phyloP scores from a whole-genome alignment of 2,797 vertebrate genomes.

The Acridotheres tristis region DNA sequence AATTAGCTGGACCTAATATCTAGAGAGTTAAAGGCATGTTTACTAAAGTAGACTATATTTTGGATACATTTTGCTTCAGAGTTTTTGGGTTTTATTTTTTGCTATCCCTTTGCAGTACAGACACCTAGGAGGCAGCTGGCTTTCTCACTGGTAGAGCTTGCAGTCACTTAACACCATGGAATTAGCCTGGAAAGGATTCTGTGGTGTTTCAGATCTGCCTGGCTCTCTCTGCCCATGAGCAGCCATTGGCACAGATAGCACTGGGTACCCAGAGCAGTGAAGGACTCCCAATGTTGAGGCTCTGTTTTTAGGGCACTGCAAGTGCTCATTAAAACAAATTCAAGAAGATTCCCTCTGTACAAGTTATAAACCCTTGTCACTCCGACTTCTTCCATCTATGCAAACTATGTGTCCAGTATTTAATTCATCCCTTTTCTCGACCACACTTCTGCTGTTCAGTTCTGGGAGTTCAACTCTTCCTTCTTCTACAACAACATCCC shows the following conservation, averaged over 20 bases:
- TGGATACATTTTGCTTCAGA: background rate
- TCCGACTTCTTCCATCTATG: background rate
- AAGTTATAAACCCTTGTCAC: background rate
- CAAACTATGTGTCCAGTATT: background rate
- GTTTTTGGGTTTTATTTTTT: background rate
- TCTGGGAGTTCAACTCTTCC: background rate
- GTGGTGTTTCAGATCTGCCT: background rate
- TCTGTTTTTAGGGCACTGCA: background rate
- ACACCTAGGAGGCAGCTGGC: background rate
- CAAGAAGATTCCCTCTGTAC: background rate
- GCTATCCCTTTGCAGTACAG: background rate
- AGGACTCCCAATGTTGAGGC: accelerated
- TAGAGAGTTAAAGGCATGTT: background rate
- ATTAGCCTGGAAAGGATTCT: background rate
- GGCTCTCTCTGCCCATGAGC: accelerated
- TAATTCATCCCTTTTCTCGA: background rate
- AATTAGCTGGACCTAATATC: background rate
- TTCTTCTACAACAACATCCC: background rate
- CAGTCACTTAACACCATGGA: accelerated
- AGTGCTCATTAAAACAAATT: background rate
- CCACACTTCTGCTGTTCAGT: background rate
- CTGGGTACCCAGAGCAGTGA: background rate
- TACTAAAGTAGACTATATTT: background rate
- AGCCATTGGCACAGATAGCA: accelerated
- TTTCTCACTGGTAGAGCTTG: background rate